A percentile compares a stretch with the other conserved stretches of the same genome.
These are phyloP conservation scores for Terebella lapidaria DNA, from an alignment of 2,888 invertebrate species.

Conservation along the genomic window DNA sequence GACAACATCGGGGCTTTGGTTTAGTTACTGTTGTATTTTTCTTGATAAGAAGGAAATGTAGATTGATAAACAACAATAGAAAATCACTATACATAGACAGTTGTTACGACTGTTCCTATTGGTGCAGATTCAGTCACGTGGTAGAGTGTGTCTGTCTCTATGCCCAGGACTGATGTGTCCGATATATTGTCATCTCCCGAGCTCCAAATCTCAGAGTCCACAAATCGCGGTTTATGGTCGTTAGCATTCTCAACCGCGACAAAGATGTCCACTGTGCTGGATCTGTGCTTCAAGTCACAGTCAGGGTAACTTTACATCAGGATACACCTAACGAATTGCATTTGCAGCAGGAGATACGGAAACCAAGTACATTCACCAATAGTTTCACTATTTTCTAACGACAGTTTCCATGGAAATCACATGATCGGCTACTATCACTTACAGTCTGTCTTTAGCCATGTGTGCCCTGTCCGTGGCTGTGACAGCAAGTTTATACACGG, in stretches of 20 bases:
- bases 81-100: no score
- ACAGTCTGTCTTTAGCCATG: conserved; percentile 4
- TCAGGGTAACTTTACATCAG: not conserved
- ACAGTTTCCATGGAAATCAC: no score
- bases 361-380: no score
- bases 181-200: not conserved
- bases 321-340: no score
- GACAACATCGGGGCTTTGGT: not conserved
- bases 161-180: no score
- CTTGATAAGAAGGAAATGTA: no score
- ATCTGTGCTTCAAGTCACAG: not conserved
- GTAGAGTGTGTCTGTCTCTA: not conserved
- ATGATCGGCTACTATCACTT: conserved; percentile 1
- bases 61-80: no score
- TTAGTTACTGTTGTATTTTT: no score
- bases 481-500: conserved; percentile 17
- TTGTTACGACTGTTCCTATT: not conserved
- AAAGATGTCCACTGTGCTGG: not conserved
- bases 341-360: no score
- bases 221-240: not conserved
- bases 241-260: not conserved
- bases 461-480: conserved; percentile 22
- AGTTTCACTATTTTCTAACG: no score
- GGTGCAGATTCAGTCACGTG: not conserved
- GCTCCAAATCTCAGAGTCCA: not conserved